Evolutionary conservation across 2,113 vertebrate species (phyloP).

Genomic region (Macroglossus sobrinus): DNA sequence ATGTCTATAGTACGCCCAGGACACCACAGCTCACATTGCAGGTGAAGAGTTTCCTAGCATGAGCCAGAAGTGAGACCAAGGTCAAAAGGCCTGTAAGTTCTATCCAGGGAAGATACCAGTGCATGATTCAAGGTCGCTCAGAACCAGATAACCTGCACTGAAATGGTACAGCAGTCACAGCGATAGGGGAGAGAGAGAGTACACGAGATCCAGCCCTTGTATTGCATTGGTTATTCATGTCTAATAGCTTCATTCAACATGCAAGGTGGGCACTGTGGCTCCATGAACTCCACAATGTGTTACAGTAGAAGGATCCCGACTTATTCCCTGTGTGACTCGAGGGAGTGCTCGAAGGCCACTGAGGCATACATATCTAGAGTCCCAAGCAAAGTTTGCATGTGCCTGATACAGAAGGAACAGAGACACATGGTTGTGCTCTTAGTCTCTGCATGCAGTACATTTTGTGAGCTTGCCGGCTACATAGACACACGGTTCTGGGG

Average conservation of each 20-base stretch:
- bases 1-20: not conserved
- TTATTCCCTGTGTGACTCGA: not conserved
- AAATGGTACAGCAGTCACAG: accelerated
- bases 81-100: not conserved
- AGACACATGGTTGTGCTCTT: not conserved
- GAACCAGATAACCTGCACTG: not conserved
- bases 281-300: not conserved
- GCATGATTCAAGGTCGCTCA: not conserved
- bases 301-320: not conserved
- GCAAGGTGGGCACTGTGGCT: not conserved
- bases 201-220: not conserved
- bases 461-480: not conserved
- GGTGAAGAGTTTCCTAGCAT: not conserved
- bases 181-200: accelerated
- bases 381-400: not conserved
- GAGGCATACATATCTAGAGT: not conserved
- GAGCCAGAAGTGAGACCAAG: not conserved
- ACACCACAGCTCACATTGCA: not conserved
- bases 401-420: not conserved
- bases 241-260: not conserved
- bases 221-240: not conserved
- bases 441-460: accelerated
- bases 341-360: not conserved
- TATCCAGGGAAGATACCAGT: not conserved
- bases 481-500: not conserved